phyloP scores from a whole-genome alignment of 2,113 vertebrate genomes.

The Alectura lathami region DNA sequence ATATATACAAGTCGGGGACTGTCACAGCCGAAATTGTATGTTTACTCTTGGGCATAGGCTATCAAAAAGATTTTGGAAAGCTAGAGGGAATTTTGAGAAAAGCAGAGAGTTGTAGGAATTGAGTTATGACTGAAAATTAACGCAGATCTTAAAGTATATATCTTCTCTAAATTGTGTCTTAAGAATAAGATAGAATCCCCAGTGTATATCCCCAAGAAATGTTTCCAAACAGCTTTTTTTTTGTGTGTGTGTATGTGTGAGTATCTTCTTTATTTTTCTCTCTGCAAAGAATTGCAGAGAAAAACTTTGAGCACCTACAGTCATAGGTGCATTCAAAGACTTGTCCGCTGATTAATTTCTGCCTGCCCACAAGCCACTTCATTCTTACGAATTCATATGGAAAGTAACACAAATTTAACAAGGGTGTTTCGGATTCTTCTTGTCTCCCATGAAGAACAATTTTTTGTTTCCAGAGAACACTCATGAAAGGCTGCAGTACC shows the following conservation, averaged over 20 bases:
- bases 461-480: not conserved
- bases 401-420: constrained; percentile 31
- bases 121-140: not conserved
- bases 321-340: not conserved
- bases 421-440: not conserved
- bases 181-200: not conserved
- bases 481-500: not conserved
- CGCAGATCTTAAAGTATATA: not conserved
- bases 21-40: not conserved
- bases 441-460: constrained; percentile 19
- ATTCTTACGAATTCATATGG: constrained; percentile 3
- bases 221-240: not conserved
- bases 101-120: not conserved
- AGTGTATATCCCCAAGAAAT: not conserved
- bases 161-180: not conserved
- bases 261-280: not conserved
- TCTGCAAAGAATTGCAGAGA: not conserved
- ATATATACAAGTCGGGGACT: not conserved
- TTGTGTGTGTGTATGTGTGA: not conserved
- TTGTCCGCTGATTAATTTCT: not conserved
- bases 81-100: not conserved
- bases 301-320: not conserved
- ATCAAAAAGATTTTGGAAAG: not conserved
- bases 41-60: not conserved
- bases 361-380: constrained; percentile 1